Base-by-base conservation (phyloP, 2,888 invertebrate genomes). In the Ethmia dodecea region DNA sequence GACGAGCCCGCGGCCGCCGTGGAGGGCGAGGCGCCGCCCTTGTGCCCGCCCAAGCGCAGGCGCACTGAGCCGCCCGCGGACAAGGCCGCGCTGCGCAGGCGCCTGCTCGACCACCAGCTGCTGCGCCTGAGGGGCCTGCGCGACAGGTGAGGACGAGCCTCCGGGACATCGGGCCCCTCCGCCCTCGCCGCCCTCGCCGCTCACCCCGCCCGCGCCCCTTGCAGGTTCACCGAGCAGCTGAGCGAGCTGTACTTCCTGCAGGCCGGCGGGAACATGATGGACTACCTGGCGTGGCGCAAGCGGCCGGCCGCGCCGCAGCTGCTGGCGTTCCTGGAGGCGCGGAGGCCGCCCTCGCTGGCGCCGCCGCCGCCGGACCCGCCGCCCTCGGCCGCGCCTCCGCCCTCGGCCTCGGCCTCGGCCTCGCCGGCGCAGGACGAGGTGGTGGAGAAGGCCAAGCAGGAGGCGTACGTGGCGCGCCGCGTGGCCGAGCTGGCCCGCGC, bases 391-490 rank as follows among this genome's bases (percentile, higher is more conserved):
- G 47, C 78, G 91, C 51, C 86, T 43, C 86, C 88, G 47, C 86
- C 49, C 8, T n/a, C n/a, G n/a, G 42, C 38, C 25, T 11, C 48
- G 18, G 38, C 47, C 38, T 37, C 37, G 16, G 35, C 40, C 34
- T 49, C 86, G 87, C 46, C 87, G 45, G 86, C 88, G 46, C 87
- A 49, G 8, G 41, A 38, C 24, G 15, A 80, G 61, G 66, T 76
- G 75, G 74, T 78, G 40, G 77, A 78, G 62, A 76, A 76, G 56
- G 83, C 83, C 27, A 63, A 66, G 46, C 76, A 93, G 89, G 97
- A 99, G 87, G 98, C 98, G 18, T 93, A 94, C 75, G 97, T 98
- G 43, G 93, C 98, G 88, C 93, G 95, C 63, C 90, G 97, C 70
- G 94, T 98, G 64, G 90, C 92, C 14, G 97, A 97, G 80, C 86